These are phyloP conservation scores for Camptogramma bilineatum DNA, from an alignment of 2,888 invertebrate genomes.

Conservation along the genomic window DNA sequence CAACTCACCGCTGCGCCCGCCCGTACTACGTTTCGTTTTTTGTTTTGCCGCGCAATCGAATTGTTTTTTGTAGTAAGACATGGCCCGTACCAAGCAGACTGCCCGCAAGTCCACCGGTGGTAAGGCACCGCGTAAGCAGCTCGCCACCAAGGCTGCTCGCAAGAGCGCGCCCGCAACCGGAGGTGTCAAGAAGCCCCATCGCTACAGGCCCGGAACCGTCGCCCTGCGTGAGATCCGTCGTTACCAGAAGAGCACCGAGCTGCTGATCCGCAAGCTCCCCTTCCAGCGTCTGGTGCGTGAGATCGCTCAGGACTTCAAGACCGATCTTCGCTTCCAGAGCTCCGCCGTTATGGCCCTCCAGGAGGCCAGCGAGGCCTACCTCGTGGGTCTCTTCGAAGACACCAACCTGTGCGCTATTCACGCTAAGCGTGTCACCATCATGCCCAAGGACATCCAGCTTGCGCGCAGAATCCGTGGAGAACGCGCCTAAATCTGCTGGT, in stretches of 20 bases:
- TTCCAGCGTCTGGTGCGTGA: constrained; percentile 91
- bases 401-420: constrained; percentile 99
- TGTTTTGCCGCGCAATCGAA: neutral
- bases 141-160: constrained; percentile 89
- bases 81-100: constrained; percentile 92
- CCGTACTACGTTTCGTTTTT: neutral
- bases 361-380: constrained; percentile 79
- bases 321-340: constrained; percentile 89
- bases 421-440: constrained; percentile 98
- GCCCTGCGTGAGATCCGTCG: constrained; percentile 89
- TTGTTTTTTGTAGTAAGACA: constrained; percentile 38
- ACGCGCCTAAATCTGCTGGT: neutral
- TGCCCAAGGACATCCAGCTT: constrained; percentile 98
- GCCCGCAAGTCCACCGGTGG: constrained; percentile 90
- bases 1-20: too few species aligned
- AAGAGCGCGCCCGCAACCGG: constrained; percentile 90
- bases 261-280: constrained; percentile 89
- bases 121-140: constrained; percentile 89
- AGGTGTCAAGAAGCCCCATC: constrained; percentile 90
- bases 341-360: constrained; percentile 89
- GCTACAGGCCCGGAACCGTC: constrained; percentile 89
- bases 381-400: constrained; percentile 98
- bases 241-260: constrained; percentile 90
- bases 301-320: constrained; percentile 91
- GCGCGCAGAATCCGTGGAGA: constrained; percentile 91